A percentile compares a stretch with the other conserved stretches of the same genome.
Evolutionary conservation across 2,113 vertebrate genomes (phyloP).

Genomic region (Gavia stellata): DNA sequence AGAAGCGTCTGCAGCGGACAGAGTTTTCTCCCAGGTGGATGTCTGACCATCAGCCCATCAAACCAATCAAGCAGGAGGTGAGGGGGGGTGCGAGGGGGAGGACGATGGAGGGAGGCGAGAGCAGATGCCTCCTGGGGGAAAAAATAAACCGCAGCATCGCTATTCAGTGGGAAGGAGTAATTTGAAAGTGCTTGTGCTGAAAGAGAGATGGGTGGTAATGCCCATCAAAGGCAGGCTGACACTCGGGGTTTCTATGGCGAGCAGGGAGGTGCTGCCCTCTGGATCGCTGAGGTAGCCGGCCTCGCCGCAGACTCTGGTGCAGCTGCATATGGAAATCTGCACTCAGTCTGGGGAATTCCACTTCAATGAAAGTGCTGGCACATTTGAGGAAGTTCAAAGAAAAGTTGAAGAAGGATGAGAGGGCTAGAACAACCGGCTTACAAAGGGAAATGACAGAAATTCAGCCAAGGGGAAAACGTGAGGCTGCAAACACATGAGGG

Average conservation of each 20-base stretch:
- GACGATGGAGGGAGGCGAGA: neutral
- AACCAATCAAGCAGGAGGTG: conserved; percentile 77
- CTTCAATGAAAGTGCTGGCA: conserved; percentile 61
- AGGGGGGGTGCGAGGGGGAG: conserved; percentile 56
- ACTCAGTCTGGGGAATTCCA: conserved; percentile 61
- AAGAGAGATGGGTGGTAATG: conserved; percentile 62
- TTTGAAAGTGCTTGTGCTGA: conserved; percentile 53
- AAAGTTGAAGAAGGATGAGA: conserved; percentile 63
- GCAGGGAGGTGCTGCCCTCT: conserved; percentile 63
- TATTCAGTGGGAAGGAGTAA: conserved; percentile 52
- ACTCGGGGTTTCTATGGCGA: conserved; percentile 45
- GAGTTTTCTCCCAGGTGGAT: conserved; percentile 76
- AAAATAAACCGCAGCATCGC: conserved; percentile 49
- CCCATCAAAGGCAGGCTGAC: conserved; percentile 48
- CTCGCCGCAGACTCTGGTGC: neutral
- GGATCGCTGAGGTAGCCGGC: conserved; percentile 17
- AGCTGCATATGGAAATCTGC: conserved; percentile 57
- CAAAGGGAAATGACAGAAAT: conserved; percentile 64
- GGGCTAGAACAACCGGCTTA: conserved; percentile 46
- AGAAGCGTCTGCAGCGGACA: conserved; percentile 83
- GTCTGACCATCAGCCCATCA: conserved; percentile 77
- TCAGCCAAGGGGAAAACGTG: conserved; percentile 62
- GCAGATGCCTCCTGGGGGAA: conserved; percentile 57
- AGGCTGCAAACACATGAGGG: conserved; percentile 55
- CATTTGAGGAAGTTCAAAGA: conserved; percentile 63